phyloP scores from a whole-genome alignment of 2,888 invertebrate genomes.

The Lasioglossum figueresi region DNA sequence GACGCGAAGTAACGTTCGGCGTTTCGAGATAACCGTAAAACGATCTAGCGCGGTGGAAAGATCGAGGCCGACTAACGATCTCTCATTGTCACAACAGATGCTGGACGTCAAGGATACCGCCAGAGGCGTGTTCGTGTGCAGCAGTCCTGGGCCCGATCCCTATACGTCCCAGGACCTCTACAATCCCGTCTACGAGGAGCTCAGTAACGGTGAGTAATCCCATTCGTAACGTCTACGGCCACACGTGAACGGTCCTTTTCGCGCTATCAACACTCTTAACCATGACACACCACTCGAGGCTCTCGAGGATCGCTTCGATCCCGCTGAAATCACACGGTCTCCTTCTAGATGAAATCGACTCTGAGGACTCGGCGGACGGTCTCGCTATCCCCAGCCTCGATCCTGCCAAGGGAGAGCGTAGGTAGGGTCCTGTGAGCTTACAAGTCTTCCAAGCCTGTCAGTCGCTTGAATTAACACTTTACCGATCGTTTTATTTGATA shows the following conservation, averaged over 20 bases:
- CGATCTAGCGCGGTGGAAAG: neutral
- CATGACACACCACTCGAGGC: conserved; percentile 1
- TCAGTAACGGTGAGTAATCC: conserved; percentile 87
- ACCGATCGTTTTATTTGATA: neutral
- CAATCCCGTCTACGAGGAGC: conserved; percentile 93
- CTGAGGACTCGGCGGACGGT: conserved; percentile 67
- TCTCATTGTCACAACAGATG: conserved; percentile 76
- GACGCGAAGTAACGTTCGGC: conserved; percentile 22
- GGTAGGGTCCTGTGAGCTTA: conserved; percentile 63
- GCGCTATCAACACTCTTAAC: neutral
- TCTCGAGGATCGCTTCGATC: neutral
- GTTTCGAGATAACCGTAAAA: conserved; percentile 13
- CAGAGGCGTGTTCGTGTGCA: conserved; percentile 81
- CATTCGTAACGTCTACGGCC: neutral
- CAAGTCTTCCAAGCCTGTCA: conserved; percentile 43
- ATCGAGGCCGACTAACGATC: conserved; percentile 26
- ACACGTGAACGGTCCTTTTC: neutral
- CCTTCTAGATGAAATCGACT: conserved; percentile 75
- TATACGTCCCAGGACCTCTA: conserved; percentile 87
- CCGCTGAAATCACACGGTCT: conserved; percentile 56
- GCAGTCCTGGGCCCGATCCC: conserved; percentile 88
- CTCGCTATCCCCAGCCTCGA: conserved; percentile 59
- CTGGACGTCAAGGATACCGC: conserved; percentile 80
- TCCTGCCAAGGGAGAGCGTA: conserved; percentile 63
- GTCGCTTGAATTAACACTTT: conserved; percentile 44